Base-by-base conservation (phyloP, 2,113 vertebrate species). In the Bathybates hornii region DNA sequence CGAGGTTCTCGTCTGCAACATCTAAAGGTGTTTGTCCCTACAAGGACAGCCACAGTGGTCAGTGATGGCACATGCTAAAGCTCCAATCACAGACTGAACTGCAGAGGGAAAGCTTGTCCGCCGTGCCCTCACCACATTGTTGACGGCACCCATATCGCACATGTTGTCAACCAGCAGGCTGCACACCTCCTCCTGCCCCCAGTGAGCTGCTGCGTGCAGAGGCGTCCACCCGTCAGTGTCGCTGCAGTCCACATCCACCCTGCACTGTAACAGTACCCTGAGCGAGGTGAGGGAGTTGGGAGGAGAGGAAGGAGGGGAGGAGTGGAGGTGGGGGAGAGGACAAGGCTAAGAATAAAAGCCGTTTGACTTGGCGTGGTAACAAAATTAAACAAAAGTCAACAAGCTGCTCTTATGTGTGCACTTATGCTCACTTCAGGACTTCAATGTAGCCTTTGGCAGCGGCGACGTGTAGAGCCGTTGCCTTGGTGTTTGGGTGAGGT, bases 391-490 rank as follows among this genome's bases (percentile, higher is more conserved):
- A 71, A 80, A 89, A 36, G 83, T 61, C 50, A 80, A 82, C 21
- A 48, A 80, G 50, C 27, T 10, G 45, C 50, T 27, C 27, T 48
- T 5, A 3, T 32, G 80, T 56, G 76, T 13, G 34, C 78, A 27
- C 36, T 11, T 43, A 57, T 80, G 86, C 96, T 97, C 91, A 97
- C 97, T 97, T 97, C 68, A 97, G 91, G 91, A 97, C 97, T 94
- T 97, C 96, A 2, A 97, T 96, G 95, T 97, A 97, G 85, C 96
- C 97, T 92, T 97, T 97, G 91, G 97, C 96, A 4, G 96, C 95
- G 0, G 97, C 95, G 3, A 97, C 96, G 6, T 97, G 97, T 73
- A 97, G 94, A n/a, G 96, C 96, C 1, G 96, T 97, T 1, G 97
- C 96, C 61, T 96, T 96, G 50, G 96, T 97, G 94, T 97, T 97